Evolutionary conservation across 2,888 invertebrate genomes (phyloP).

Genomic region (Netelia fuscicornis): DNA sequence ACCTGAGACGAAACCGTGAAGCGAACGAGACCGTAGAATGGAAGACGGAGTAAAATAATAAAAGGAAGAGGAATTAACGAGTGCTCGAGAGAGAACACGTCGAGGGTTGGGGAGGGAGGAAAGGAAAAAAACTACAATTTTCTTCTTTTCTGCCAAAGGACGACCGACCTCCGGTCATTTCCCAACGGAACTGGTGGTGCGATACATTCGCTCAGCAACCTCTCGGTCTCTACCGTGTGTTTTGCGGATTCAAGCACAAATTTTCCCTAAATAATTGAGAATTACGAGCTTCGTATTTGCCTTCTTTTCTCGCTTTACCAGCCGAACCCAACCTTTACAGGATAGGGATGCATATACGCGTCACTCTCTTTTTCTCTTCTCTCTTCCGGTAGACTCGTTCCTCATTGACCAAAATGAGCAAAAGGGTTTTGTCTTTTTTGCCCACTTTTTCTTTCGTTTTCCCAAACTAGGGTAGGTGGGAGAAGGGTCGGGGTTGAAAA

Average conservation of each 20-base stretch:
- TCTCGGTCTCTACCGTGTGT: slow-evolving; percentile 32
- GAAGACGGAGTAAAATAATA: slow-evolving; percentile 63
- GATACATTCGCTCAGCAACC: slow-evolving; percentile 5
- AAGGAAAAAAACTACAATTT: slow-evolving; percentile 73
- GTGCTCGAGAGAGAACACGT: slow-evolving; percentile 42
- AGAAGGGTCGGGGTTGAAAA: slow-evolving; percentile 21
- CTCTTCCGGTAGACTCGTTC: slow-evolving; percentile 47
- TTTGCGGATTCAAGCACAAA: slow-evolving; percentile 73
- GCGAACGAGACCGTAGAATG: slow-evolving; percentile 64
- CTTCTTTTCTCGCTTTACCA: slow-evolving; percentile 6
- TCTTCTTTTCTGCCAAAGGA: slow-evolving; percentile 70
- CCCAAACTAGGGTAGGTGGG: background rate
- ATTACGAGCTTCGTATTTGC: slow-evolving; percentile 65
- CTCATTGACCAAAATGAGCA: slow-evolving; percentile 29
- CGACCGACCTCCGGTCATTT: slow-evolving; percentile 71
- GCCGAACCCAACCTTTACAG: background rate
- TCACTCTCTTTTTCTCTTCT: background rate
- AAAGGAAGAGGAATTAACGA: slow-evolving; percentile 61
- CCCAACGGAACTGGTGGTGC: slow-evolving; percentile 66
- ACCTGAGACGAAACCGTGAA: slow-evolving; percentile 66
- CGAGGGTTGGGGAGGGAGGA: background rate
- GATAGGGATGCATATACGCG: background rate
- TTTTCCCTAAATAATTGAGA: slow-evolving; percentile 79
- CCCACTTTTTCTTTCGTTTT: slow-evolving; percentile 7
- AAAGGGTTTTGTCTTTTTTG: slow-evolving; percentile 23